Base-by-base conservation (phyloP, 2,113 vertebrate species). In the Aldabrachelys gigantea region DNA sequence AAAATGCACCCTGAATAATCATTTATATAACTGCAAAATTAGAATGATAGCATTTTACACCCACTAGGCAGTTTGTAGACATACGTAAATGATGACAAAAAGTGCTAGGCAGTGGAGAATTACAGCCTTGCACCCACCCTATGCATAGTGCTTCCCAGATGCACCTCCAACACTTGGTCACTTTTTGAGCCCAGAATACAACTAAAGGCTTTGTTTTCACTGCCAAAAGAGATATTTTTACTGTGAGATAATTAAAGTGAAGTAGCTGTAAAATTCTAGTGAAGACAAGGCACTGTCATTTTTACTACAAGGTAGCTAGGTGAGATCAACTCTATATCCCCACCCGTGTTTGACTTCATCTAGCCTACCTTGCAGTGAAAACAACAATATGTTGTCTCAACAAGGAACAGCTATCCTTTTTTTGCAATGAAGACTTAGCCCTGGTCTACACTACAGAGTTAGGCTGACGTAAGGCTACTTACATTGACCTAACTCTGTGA, bases 191-290 rank as follows among this genome's bases (percentile, higher is more conserved):
- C 59, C 14, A 78, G 52, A 92, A 22, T 13, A 85, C 84, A 0
- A 31, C 29, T 38, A 22, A 62, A 82, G 8, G 10, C 22, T 41
- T 47, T 2, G 91, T 85, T 7, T 89, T 78, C 80, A 21, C 57
- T 87, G 14, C 35, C 57, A 84, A 25, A 95, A 91, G 10, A 56
- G 25, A 4, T 47, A 14, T 3, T 89, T 89, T 29, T 92, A 65
- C 47, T n/a, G 50, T 44, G 56, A 52, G 29, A 92, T n/a, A 65
- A 79, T 49, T 11, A 85, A 8, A 24, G 49, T 8, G 6, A 41
- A 31, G 47, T 54, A 84, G 6, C 41, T 0, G 0, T 5, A 91
- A 83, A 21, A 83, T 11, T 14, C 44, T 86, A 69, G 10, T 0
- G 0, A 88, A 90, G 38, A 50, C 38, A 92, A 21, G 14, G 38